These are phyloP conservation scores for Lophius americanus DNA, from an alignment of 2,797 vertebrate species.

Conservation along the genomic window DNA sequence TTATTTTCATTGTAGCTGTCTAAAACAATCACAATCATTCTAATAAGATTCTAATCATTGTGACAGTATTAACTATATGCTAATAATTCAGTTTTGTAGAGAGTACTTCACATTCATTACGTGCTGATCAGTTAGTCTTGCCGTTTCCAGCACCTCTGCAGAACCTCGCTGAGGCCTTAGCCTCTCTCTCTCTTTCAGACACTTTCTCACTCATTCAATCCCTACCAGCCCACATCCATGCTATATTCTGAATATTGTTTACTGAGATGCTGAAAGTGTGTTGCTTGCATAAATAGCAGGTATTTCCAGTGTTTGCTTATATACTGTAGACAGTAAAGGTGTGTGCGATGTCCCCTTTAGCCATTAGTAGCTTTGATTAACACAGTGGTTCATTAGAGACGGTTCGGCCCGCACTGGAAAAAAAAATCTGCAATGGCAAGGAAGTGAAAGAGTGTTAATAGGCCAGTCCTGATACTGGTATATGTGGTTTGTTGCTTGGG, in stretches of 20 bases:
- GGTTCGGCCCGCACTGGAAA: too few species aligned
- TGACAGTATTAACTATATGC: too few species aligned
- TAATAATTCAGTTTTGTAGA: too few species aligned
- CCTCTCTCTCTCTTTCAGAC: background rate
- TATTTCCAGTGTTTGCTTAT: background rate
- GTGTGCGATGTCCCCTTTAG: too few species aligned
- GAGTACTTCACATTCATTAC: too few species aligned
- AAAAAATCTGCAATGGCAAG: background rate
- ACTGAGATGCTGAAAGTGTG: background rate
- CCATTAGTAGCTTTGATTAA: too few species aligned
- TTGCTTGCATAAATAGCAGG: background rate
- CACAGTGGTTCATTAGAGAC: too few species aligned
- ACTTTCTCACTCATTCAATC: background rate
- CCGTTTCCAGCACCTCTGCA: background rate
- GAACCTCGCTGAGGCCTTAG: background rate
- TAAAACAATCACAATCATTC: too few species aligned
- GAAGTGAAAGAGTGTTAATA: constrained; percentile 11
- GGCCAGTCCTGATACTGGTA: constrained; percentile 30
- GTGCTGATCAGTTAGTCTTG: too few species aligned
- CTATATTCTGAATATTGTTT: background rate
- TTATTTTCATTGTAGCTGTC: too few species aligned
- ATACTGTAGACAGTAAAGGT: background rate
- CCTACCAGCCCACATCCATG: too few species aligned
- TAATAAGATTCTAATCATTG: too few species aligned
- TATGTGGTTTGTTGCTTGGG: constrained; percentile 45